Evolutionary conservation across 2,888 invertebrate species (phyloP).

Genomic region (Drosophila helvetica): DNA sequence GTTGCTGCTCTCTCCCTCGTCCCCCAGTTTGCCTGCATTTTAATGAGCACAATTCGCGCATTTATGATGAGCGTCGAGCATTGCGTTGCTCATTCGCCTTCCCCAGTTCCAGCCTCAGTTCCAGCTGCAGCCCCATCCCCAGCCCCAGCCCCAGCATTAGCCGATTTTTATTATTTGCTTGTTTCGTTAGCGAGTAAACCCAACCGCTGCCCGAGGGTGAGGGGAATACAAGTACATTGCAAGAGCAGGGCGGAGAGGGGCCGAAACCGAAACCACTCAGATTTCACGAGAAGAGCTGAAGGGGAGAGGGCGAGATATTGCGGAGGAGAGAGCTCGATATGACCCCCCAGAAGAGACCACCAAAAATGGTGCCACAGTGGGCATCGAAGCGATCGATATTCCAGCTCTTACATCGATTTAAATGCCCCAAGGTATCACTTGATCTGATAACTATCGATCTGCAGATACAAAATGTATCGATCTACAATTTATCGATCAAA

Average conservation of each 20-base stretch:
- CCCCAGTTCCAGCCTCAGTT: neutral
- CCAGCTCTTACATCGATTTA: neutral
- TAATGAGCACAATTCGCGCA: constrained; percentile 78
- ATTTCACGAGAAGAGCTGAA: constrained; percentile 62
- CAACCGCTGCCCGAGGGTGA: constrained; percentile 40
- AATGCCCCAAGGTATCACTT: neutral
- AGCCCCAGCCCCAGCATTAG: constrained; percentile 60
- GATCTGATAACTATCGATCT: too few relatives aligned
- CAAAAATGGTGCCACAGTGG: constrained; percentile 15
- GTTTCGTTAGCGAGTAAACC: constrained; percentile 72
- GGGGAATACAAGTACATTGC: constrained; percentile 10
- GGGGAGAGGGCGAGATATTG: constrained; percentile 12
- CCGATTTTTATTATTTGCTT: constrained; percentile 76
- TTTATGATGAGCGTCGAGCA: constrained; percentile 65
- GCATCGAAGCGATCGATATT: too few relatives aligned
- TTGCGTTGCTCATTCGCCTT: constrained; percentile 6
- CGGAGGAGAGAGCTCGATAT: constrained; percentile 28
- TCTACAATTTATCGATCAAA: neutral
- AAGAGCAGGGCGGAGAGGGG: constrained; percentile 1
- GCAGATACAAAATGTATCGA: neutral
- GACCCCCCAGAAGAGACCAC: constrained; percentile 47
- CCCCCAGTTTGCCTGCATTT: constrained; percentile 66
- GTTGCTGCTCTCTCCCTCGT: constrained; percentile 4
- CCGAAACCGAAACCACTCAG: constrained; percentile 56
- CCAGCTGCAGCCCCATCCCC: constrained; percentile 14